Evolutionary conservation across 2,888 invertebrate species (phyloP).

Genomic region (Kuschelorhynchus macadamiae): DNA sequence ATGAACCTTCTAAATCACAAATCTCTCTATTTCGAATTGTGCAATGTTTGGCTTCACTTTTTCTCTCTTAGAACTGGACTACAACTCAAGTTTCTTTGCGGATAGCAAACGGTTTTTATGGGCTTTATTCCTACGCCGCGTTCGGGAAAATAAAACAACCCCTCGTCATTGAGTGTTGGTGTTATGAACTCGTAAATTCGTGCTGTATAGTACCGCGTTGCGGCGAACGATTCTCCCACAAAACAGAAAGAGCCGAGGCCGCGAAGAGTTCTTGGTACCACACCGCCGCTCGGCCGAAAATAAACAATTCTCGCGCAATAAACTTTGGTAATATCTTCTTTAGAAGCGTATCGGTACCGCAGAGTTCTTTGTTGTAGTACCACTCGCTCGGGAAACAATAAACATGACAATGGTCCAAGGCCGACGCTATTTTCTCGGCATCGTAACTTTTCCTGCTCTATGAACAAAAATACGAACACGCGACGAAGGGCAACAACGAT

Average conservation of each 20-base stretch:
- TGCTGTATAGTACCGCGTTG: constrained; percentile 23
- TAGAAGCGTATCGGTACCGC: constrained; percentile 35
- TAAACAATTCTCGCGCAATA: constrained; percentile 47
- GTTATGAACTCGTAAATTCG: constrained; percentile 30
- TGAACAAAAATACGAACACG: background rate
- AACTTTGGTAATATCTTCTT: constrained; percentile 47
- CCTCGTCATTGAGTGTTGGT: too few species aligned
- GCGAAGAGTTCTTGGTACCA: constrained; percentile 13
- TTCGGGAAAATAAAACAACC: too few species aligned
- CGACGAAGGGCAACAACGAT: constrained; percentile 13
- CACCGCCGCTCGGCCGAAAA: constrained; percentile 26
- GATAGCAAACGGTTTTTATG: too few species aligned
- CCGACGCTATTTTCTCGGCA: constrained; percentile 35
- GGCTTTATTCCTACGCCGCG: too few species aligned
- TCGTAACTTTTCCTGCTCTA: constrained; percentile 9
- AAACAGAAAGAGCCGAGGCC: constrained; percentile 32
- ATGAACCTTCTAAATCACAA: too few species aligned
- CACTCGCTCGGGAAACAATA: constrained; percentile 42
- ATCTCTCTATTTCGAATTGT: too few species aligned
- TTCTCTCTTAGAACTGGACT: too few species aligned
- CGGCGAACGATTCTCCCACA: constrained; percentile 33
- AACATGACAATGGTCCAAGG: constrained; percentile 47
- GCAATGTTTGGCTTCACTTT: too few species aligned
- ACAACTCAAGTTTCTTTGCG: too few species aligned
- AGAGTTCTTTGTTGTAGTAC: constrained; percentile 29